Evolutionary conservation across 2,888 invertebrate genomes (phyloP), one percentile per base, ranked within the genome.

Genomic region (Ochropleura leucogaster): DNA sequence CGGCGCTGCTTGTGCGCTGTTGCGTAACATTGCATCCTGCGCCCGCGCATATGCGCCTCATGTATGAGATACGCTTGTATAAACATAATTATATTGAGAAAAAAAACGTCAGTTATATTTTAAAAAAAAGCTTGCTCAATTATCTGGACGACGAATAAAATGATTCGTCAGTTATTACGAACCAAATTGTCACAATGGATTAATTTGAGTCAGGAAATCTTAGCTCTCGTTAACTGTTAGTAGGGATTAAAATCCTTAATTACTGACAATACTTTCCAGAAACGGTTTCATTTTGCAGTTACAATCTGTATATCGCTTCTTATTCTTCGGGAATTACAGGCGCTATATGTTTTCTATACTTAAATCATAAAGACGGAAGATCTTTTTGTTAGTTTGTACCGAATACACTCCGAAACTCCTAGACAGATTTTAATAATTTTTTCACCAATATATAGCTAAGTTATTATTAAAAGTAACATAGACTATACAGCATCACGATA

Each of bases 21-120:
- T 89, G 92, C 94, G 91, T 91, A 89, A 91, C 92, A 87, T 84
- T 83, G 87, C 90, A 90, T 93, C 90, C 92, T 89, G 90, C 88
- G 83, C 78, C 83, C 63, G 65, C 71, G 71, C 60, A 14, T 72
- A 84, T 64, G 65, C 68, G 71, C 63, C 12, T 72, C 55, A 44
- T 72, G 46, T 72, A 68, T 77, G 67, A 57, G 79, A 68, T 42
- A 81, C 83, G 80, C 77, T 77, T 83, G 85, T 85, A 77, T 80
- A 73, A 74, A 80, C 85, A 80, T 62, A n/a, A 66, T 57, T 57
- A 53, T 53, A 74, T 20, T 46, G 4, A 44, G 4, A 44, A 44
- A 53, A 80, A 68, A 44, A 16, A 42, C 3, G 3, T 44, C 9
- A 59, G 6, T 16, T 9, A 16, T 44, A 12, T 18, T 40, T 14